A percentile compares a stretch with the other conserved stretches of the same genome.
Conservation (phyloP, 1,140 invertebrate genomes). For the Penaeus japonicus region DNA sequence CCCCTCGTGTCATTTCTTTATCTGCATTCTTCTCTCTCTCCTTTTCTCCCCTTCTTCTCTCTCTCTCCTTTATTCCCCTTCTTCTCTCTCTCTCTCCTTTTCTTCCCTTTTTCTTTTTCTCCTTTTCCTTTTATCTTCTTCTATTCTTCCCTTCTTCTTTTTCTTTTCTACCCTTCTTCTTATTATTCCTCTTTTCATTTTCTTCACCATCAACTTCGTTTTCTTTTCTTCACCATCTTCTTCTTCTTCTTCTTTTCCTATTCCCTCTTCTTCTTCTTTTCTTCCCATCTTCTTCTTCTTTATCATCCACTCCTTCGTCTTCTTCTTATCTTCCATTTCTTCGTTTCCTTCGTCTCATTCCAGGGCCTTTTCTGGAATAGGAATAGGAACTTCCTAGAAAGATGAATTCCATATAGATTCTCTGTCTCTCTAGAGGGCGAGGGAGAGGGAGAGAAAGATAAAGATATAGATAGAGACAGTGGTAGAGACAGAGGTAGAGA, state of each 20-base stretch:
- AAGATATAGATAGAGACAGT: too few species aligned
- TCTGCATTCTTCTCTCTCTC: background rate
- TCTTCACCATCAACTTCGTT: too few species aligned
- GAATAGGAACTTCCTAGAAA: too few species aligned
- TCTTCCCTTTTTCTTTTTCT: background rate
- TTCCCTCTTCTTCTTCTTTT: background rate
- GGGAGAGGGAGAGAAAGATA: too few species aligned
- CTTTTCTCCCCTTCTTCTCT: constrained; percentile 28
- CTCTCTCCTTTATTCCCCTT: background rate
- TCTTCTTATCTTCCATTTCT: background rate
- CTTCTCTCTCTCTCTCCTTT: background rate
- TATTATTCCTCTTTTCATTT: too few species aligned
- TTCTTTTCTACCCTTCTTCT: constrained; percentile 15
- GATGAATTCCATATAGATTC: too few species aligned
- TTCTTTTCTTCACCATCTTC: too few species aligned
- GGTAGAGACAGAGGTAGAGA: too few species aligned
- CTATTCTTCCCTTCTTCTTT: constrained; percentile 2
- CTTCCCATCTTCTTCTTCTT: background rate
- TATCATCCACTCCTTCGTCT: background rate
- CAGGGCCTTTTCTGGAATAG: too few species aligned
- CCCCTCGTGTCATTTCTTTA: too few species aligned
- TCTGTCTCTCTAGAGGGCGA: too few species aligned
- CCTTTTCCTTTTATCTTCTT: background rate
- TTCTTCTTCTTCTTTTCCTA: background rate
- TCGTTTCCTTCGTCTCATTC: background rate